These are phyloP conservation scores for Battus philenor DNA, from an alignment of 1,140 invertebrate genomes.

Conservation along the genomic window DNA sequence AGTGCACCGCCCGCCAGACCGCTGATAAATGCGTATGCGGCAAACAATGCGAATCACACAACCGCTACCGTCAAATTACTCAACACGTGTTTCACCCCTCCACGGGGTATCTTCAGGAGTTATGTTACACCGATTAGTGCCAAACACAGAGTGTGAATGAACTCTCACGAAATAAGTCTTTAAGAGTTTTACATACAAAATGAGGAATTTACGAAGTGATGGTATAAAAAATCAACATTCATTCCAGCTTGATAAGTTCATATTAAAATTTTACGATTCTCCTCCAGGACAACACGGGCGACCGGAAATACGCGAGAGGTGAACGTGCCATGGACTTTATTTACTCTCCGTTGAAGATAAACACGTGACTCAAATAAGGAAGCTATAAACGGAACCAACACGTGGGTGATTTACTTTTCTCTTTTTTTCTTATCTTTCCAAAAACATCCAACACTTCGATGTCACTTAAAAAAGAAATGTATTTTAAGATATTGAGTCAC, in stretches of 20 bases:
- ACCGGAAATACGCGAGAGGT: slow-evolving; percentile 52
- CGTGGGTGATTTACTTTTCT: slow-evolving; percentile 18
- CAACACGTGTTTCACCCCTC: no score
- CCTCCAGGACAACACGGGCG: slow-evolving; percentile 34
- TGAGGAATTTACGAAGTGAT: no score
- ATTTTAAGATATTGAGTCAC: slow-evolving; percentile 4
- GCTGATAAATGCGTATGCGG: no score
- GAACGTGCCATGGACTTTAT: slow-evolving; percentile 38
- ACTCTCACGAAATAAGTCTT: no score
- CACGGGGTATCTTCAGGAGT: no score
- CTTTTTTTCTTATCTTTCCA: slow-evolving; percentile 21
- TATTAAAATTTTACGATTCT: slow-evolving; percentile 33
- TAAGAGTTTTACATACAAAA: no score
- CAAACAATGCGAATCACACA: no score
- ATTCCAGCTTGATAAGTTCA: slow-evolving; percentile 16
- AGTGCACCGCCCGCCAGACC: no score
- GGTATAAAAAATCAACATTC: no score
- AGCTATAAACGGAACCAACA: slow-evolving; percentile 34
- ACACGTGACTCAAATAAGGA: slow-evolving; percentile 40
- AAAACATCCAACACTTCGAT: slow-evolving; percentile 4
- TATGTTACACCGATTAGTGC: no score
- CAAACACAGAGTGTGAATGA: no score
- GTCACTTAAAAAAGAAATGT: slow-evolving; percentile 7
- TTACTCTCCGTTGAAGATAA: slow-evolving; percentile 52
- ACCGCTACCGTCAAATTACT: no score